Evolutionary conservation across 2,797 vertebrate genomes (phyloP), one percentile per base, ranked within the genome.

Genomic region (Okamejei kenojei): DNA sequence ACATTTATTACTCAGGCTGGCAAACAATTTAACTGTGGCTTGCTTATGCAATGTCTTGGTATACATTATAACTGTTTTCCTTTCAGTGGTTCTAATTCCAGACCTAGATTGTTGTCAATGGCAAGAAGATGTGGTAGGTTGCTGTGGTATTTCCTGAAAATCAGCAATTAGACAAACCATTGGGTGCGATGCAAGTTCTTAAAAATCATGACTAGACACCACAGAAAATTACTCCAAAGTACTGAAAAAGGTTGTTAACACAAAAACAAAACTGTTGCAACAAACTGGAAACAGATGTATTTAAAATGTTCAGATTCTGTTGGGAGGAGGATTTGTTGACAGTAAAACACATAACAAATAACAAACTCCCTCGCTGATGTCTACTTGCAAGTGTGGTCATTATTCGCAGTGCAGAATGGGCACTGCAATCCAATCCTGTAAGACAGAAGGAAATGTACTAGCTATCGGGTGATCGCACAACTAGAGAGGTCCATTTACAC

Each of bases 331-430:
- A 54, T 45, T 92, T 45, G 29, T 38, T 71, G 21, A 54, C 23
- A 92, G 23, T 76, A 92, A 92, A 92, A 54, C 23, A 76, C 68
- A 92, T 92, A 17, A 92, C 76, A 76, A 92, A 92, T 38, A 92
- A 74, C 45, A 15, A 76, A 58, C 90, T 92, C 71, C 90, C 17
- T 74, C 71, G 45, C 68, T 74, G 38, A 71, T 58, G 71, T 74
- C 71, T 7, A 54, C 90, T 74, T 92, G 26, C 38, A 92, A 92
- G 54, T 58, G 45, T 92, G 54, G 71, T 29, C 90, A 92, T 92
- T 54, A 63, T 86, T 63, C 54, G 5, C 58, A 91, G 90, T 45
- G 71, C 10, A 23, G 90, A 10, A 74, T 74, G 38, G 90, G 54
- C 68, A 54, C 23, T 92, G 90, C 68, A 76, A 76, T 92, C 68